Conservation (phyloP, 2,113 vertebrate species). For the Oceanites oceanicus region DNA sequence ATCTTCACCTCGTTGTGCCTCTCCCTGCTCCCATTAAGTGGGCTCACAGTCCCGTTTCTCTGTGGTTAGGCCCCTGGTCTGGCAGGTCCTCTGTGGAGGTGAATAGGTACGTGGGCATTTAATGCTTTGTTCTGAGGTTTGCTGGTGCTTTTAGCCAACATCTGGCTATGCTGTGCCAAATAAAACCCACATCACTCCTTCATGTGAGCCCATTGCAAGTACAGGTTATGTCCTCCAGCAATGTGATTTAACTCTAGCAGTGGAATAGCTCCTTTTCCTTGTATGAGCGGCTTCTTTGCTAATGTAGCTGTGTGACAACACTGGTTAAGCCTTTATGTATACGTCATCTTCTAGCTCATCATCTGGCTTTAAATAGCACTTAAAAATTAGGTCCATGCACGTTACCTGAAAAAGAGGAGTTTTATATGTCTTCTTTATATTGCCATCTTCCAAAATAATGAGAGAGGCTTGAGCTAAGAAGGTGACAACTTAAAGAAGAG, state of each 20-base stretch:
- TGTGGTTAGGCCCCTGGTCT: rapidly evolving
- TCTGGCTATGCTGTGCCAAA: not conserved
- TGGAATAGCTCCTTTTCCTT: not conserved
- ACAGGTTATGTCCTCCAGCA: not conserved
- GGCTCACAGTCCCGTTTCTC: rapidly evolving
- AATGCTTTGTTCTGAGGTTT: not conserved
- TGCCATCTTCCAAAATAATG: not conserved
- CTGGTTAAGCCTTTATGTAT: not conserved
- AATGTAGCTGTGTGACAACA: not conserved
- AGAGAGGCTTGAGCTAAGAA: not conserved
- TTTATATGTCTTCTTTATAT: not conserved
- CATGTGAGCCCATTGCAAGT: not conserved
- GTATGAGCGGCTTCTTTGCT: not conserved
- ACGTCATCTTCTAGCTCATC: not conserved
- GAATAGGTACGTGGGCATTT: not conserved
- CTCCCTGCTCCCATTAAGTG: not conserved
- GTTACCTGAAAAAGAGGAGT: not conserved
- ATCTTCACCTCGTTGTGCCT: not conserved
- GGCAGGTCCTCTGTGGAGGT: not conserved
- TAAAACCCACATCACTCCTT: not conserved
- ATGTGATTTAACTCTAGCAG: not conserved
- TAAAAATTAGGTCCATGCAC: not conserved
- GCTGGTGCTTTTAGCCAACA: not conserved
- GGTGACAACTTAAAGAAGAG: not conserved
- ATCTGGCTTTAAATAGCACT: not conserved